phyloP scores from a whole-genome alignment of 1,140 invertebrate species.

The Bicyclus anynana region DNA sequence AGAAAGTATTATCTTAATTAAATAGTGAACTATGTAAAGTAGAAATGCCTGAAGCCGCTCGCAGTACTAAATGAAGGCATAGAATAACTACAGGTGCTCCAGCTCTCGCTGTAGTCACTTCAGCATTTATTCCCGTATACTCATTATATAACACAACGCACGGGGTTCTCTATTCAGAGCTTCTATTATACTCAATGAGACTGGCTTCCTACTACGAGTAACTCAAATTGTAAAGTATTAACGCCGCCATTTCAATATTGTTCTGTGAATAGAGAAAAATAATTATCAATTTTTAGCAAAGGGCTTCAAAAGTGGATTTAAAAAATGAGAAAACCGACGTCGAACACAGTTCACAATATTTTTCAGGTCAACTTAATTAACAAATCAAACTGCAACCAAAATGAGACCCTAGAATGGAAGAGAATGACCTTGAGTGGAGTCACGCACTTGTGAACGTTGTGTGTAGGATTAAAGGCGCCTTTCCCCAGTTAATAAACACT shows the following conservation, averaged over 20 bases:
- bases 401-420: too few species aligned
- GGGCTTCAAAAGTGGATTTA: not conserved
- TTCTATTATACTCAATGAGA: not conserved
- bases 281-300: not conserved
- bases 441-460: too few species aligned
- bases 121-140: not conserved
- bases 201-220: not conserved
- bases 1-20: too few species aligned
- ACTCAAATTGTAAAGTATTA: not conserved
- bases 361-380: too few species aligned
- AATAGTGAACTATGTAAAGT: not conserved
- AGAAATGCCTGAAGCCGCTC: not conserved
- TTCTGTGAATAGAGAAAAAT: not conserved
- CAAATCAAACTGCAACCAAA: too few species aligned
- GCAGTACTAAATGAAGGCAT: not conserved
- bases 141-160: not conserved
- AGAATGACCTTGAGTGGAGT: too few species aligned
- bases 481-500: too few species aligned
- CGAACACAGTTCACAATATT: too few species aligned
- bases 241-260: not conserved
- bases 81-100: not conserved
- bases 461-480: too few species aligned
- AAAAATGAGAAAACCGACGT: too few species aligned
- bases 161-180: not conserved
- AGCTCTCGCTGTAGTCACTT: not conserved